These are phyloP conservation scores for Lophochroa leadbeateri DNA, from an alignment of 2,113 vertebrate genomes.

Conservation along the genomic window DNA sequence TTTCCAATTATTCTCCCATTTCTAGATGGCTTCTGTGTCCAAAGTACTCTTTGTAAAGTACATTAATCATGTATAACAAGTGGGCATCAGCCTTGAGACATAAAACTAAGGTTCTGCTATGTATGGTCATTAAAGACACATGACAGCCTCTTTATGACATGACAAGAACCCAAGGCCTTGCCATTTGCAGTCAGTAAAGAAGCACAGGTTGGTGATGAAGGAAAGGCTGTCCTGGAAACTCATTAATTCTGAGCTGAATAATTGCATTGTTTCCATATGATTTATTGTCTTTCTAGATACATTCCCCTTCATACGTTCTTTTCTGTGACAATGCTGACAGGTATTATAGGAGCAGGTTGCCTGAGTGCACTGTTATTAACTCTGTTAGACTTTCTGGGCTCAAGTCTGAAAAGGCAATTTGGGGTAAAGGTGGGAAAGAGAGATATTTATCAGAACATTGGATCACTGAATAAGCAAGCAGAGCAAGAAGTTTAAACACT, in stretches of 20 bases:
- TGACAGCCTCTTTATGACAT: background rate
- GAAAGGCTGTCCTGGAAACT: background rate
- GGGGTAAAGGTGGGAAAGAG: background rate
- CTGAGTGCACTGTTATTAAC: background rate
- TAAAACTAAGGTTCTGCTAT: background rate
- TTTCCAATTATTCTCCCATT: background rate
- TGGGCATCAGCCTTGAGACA: background rate
- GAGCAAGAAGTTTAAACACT: background rate
- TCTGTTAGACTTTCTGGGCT: background rate
- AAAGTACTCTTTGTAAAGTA: background rate
- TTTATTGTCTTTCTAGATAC: background rate
- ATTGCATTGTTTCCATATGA: background rate
- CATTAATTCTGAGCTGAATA: constrained; percentile 11
- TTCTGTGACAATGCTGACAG: background rate
- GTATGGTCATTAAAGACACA: background rate
- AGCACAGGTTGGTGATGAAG: background rate
- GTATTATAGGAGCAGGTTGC: background rate
- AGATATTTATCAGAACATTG: background rate
- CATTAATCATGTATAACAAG: background rate
- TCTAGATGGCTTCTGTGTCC: background rate
- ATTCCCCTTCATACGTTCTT: background rate
- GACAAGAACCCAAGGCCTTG: background rate
- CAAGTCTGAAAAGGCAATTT: background rate
- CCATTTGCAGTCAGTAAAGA: background rate
- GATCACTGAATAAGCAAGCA: background rate